Conservation (phyloP, 2,888 invertebrate genomes). For the Mythimna impura region DNA sequence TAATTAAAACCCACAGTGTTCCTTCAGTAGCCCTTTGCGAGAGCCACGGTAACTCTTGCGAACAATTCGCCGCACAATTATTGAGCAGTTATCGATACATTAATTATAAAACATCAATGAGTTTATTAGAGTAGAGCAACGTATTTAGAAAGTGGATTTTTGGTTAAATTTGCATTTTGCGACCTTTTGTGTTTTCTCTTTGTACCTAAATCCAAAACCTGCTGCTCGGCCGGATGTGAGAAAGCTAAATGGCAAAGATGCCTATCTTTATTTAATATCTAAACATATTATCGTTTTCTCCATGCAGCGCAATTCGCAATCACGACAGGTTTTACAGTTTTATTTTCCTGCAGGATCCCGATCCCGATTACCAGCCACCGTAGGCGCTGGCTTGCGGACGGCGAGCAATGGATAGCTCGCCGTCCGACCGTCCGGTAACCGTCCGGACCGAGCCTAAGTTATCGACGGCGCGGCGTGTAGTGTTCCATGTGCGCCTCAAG, state of each 20-base stretch:
- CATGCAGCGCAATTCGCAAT: not conserved
- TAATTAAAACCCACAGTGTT: too few species aligned
- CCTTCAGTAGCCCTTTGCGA: too few species aligned
- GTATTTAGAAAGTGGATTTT: slow-evolving; percentile 14
- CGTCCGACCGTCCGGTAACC: too few species aligned
- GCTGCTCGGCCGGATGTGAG: slow-evolving; percentile 33
- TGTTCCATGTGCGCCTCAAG: too few species aligned
- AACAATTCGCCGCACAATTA: not conserved
- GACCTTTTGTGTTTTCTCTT: slow-evolving; percentile 25
- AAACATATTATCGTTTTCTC: slow-evolving; percentile 14
- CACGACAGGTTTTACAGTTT: slow-evolving; percentile 18
- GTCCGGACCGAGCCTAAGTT: too few species aligned
- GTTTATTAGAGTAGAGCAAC: not conserved
- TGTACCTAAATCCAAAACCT: slow-evolving; percentile 35
- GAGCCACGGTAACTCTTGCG: too few species aligned
- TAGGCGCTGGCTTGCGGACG: too few species aligned
- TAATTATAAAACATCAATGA: slow-evolving; percentile 3
- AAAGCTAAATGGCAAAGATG: slow-evolving; percentile 25
- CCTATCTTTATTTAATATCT: slow-evolving; percentile 8
- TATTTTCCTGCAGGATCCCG: not conserved
- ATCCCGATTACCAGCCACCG: too few species aligned
- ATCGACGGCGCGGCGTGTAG: too few species aligned
- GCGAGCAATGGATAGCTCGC: too few species aligned
- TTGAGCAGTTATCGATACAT: not conserved
- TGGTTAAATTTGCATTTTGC: slow-evolving; percentile 26